Evolutionary conservation across 2,888 invertebrate species (phyloP).

Genomic region (Scaptomyza parva): DNA sequence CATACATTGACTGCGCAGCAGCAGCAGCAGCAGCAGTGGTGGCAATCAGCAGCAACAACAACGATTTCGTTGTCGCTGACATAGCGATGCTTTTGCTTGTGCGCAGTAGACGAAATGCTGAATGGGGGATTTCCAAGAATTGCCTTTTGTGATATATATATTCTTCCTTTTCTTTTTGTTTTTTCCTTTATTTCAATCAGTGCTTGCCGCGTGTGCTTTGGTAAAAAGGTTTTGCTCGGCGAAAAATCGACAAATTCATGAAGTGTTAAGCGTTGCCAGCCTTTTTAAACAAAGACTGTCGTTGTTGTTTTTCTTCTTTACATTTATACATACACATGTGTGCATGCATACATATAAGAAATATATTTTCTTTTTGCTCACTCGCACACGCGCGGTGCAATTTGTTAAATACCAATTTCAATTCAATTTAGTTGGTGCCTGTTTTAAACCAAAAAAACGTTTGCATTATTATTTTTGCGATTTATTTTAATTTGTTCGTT

Average conservation of each 20-base stretch:
- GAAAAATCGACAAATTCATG: slow-evolving; percentile 6
- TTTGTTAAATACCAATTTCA: slow-evolving; percentile 22
- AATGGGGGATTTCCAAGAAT: slow-evolving; percentile 3
- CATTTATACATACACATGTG: neutral
- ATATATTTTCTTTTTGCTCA: slow-evolving; percentile 2
- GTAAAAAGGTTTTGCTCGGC: neutral
- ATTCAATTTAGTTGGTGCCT: slow-evolving; percentile 14
- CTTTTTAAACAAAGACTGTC: slow-evolving; percentile 38
- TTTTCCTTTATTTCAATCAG: slow-evolving; percentile 1
- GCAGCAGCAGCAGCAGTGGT: slow-evolving; percentile 18
- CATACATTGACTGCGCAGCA: slow-evolving; percentile 36
- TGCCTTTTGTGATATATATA: neutral
- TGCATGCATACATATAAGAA: neutral
- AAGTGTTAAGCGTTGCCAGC: slow-evolving; percentile 53
- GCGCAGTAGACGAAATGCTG: slow-evolving; percentile 2
- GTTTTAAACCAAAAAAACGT: slow-evolving; percentile 3
- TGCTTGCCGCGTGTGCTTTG: slow-evolving; percentile 8
- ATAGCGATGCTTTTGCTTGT: slow-evolving; percentile 12
- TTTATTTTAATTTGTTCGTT: slow-evolving; percentile 29
- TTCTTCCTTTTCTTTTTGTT: neutral
- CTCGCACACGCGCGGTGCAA: slow-evolving; percentile 19
- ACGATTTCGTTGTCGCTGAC: slow-evolving; percentile 17
- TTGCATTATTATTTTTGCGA: slow-evolving; percentile 33
- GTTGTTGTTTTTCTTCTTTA: slow-evolving; percentile 6
- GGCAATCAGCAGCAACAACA: slow-evolving; percentile 11